Evolutionary conservation across 2,797 vertebrate species (phyloP).

Genomic region (Diplodus sargus): DNA sequence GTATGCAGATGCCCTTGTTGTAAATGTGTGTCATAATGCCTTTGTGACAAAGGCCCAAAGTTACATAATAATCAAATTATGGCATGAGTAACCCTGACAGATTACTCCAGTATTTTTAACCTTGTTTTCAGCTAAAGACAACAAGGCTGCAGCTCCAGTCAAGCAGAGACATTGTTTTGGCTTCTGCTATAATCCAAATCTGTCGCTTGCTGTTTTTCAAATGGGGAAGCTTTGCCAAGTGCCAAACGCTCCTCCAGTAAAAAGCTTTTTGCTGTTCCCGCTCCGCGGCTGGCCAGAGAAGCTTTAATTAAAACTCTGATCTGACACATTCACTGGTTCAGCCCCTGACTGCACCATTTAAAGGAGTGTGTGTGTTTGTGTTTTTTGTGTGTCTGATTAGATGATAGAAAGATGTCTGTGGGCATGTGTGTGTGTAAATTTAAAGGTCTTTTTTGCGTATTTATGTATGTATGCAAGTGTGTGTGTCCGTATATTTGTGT

Average conservation of each 20-base stretch:
- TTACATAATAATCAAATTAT: slow-evolving; percentile 46
- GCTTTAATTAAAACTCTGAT: slow-evolving; percentile 75
- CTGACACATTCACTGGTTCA: slow-evolving; percentile 57
- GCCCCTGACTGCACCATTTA: slow-evolving; percentile 22
- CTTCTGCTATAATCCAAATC: slow-evolving; percentile 67
- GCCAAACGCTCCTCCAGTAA: slow-evolving; percentile 58
- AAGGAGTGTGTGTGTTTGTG: neutral
- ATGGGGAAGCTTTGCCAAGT: slow-evolving; percentile 60
- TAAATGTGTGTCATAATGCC: slow-evolving; percentile 20
- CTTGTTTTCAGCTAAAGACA: slow-evolving; percentile 49
- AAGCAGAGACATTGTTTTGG: slow-evolving; percentile 64
- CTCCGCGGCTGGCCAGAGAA: slow-evolving; percentile 51
- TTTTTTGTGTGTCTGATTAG: neutral
- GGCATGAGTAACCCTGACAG: slow-evolving; percentile 43
- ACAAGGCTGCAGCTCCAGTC: slow-evolving; percentile 54
- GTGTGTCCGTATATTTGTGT: neutral
- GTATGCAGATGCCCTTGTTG: slow-evolving; percentile 6
- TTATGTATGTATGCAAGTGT: slow-evolving; percentile 14
- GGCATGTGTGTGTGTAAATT: neutral
- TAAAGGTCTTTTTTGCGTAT: slow-evolving; percentile 29
- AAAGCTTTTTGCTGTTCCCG: slow-evolving; percentile 75
- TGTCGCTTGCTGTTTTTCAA: slow-evolving; percentile 71
- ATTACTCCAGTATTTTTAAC: slow-evolving; percentile 43
- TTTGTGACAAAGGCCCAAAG: slow-evolving; percentile 29
- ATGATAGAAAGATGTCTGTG: too few relatives aligned